Evolutionary conservation across 2,113 vertebrate species (phyloP).

Genomic region (Syngnathoides biaculeatus): DNA sequence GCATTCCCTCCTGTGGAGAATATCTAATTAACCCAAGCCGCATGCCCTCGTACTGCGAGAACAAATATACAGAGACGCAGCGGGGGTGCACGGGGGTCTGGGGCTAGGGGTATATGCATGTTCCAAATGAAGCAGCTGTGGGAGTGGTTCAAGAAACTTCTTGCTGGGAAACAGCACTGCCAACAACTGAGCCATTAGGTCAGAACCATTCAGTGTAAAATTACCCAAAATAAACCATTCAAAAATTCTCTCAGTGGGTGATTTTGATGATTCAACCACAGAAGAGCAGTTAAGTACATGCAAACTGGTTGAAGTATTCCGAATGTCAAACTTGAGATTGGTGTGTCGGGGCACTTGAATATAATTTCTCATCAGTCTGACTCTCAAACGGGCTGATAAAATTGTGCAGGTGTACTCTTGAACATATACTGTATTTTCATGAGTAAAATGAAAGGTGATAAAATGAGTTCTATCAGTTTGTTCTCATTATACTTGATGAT

Average conservation of each 20-base stretch:
- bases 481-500: not conserved
- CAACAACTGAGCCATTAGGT: slow-evolving; percentile 5
- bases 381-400: slow-evolving; percentile 31
- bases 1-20: not conserved
- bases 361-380: slow-evolving; percentile 55
- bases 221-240: slow-evolving; percentile 15
- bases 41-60: not conserved
- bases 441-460: slow-evolving; percentile 24
- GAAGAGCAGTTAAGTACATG: slow-evolving; percentile 31
- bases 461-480: slow-evolving; percentile 8
- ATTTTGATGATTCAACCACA: slow-evolving; percentile 13
- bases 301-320: slow-evolving; percentile 35
- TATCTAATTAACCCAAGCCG: slow-evolving; percentile 12
- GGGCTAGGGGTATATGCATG: not conserved
- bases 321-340: slow-evolving; percentile 46
- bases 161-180: slow-evolving; percentile 2
- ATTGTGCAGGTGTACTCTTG: slow-evolving; percentile 52
- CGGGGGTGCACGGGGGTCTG: too few relatives aligned
- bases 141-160: slow-evolving; percentile 7
- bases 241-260: slow-evolving; percentile 8
- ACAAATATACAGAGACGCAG: not conserved
- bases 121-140: slow-evolving; percentile 1
- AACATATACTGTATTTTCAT: slow-evolving; percentile 40
- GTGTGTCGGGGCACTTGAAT: slow-evolving; percentile 23
- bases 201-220: slow-evolving; percentile 4